Base-by-base conservation (phyloP, 2,888 invertebrate genomes). In the Agrochola circellaris region DNA sequence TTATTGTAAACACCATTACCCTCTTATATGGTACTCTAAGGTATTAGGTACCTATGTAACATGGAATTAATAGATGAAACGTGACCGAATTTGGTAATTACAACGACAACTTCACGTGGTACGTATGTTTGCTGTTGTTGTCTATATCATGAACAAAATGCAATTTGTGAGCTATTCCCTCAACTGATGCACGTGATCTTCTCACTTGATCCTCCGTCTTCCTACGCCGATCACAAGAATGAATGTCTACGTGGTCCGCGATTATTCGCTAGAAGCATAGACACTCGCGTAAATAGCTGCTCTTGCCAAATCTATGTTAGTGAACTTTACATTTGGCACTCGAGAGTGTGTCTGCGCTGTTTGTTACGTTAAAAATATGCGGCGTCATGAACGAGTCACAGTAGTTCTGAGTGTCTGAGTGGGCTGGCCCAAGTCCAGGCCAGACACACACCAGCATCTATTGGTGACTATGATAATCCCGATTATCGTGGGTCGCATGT, bases 261-360 rank as follows among this genome's bases (percentile, higher is more conserved):
- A 91, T 89, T 90, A 90, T 91, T 90, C 88, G 89, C 86, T 89
- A 89, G 90, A 87, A 91, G 89, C 91, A 92, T 92, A 93, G 92
- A 93, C 93, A 93, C 92, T 92, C 90, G 91, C 93, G 94, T 95
- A 95, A 95, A 95, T 94, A 95, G 92, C 88, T 86, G 74, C 93
- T 93, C 93, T 93, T 94, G 96, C 96, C 96, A 96, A 96, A 95
- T 95, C 93, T 95, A 95, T 95, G 96, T 95, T 94, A 94, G 94
- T 95, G 96, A 96, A 96, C 96, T 96, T 96, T 96, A 95, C 95
- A 95, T 95, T 96, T 96, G 96, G 96, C 96, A 96, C 95, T 92
- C 91, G 93, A 84, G 91, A 93, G 93, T 92, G 93, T 93, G 94
- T 95, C 95, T 94, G 95, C 92, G 94, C 91, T 93, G 94, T 94